phyloP scores from a whole-genome alignment of 2,888 invertebrate genomes.

The Ectropis crepuscularia region DNA sequence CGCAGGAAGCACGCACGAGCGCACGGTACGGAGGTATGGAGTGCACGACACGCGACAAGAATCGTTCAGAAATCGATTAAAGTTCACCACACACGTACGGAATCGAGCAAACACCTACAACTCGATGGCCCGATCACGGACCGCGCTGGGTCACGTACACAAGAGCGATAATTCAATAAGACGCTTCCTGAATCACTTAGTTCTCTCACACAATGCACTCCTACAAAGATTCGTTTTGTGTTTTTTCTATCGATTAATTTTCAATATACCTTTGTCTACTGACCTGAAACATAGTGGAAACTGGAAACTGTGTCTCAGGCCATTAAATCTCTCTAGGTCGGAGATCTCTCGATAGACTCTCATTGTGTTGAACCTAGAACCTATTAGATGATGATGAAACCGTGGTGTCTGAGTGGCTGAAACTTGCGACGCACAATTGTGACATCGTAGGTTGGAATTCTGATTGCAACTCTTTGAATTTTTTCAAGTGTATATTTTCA shows the following conservation, averaged over 20 bases:
- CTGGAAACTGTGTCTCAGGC: too few species aligned
- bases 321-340: too few species aligned
- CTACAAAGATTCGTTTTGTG: neutral
- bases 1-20: conserved; percentile 46
- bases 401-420: too few species aligned
- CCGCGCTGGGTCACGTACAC: conserved; percentile 65
- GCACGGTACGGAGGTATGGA: conserved; percentile 42
- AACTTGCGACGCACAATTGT: too few species aligned
- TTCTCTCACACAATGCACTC: conserved; percentile 51
- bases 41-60: conserved; percentile 59
- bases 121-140: conserved; percentile 63
- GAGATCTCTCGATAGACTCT: too few species aligned
- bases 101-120: conserved; percentile 72
- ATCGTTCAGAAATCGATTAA: conserved; percentile 74
- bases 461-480: too few species aligned
- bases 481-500: too few species aligned
- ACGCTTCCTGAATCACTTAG: conserved; percentile 62
- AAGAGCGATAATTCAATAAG: conserved; percentile 76
- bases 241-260: neutral
- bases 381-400: too few species aligned
- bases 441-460: too few species aligned
- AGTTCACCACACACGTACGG: conserved; percentile 69
- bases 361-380: too few species aligned
- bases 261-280: too few species aligned
- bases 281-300: too few species aligned